Conservation (phyloP, 2,113 vertebrate genomes). For the Nannobrachium achirus region DNA sequence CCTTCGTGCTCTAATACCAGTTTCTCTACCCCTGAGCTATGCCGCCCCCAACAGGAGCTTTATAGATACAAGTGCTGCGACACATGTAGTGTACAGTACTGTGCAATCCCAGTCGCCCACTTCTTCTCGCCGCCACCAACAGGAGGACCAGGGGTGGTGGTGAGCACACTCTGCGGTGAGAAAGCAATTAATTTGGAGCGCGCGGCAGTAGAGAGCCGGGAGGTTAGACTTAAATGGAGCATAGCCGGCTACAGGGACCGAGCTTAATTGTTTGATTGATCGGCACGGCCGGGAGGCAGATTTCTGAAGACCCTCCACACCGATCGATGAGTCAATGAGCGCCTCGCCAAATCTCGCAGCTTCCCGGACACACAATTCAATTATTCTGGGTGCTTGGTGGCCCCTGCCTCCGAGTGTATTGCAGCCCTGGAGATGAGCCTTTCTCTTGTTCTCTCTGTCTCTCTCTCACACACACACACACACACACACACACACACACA, state of each 20-base stretch:
- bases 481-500: too few relatives aligned
- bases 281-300: constrained; percentile 69
- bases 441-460: constrained; percentile 14
- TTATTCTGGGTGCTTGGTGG: constrained; percentile 65
- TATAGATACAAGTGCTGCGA: constrained; percentile 23
- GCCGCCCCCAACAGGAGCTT: constrained; percentile 29
- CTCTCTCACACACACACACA: neutral
- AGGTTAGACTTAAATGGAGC: constrained; percentile 72
- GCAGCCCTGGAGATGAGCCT: constrained; percentile 58
- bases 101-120: too few relatives aligned
- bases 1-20: too few relatives aligned
- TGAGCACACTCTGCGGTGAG: constrained; percentile 42
- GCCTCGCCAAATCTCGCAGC: constrained; percentile 65
- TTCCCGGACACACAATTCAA: constrained; percentile 70
- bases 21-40: too few relatives aligned
- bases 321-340: constrained; percentile 77
- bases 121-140: constrained; percentile 29
- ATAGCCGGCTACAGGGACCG: constrained; percentile 53
- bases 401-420: constrained; percentile 59
- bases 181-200: constrained; percentile 72
- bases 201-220: constrained; percentile 34
- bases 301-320: constrained; percentile 67
- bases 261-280: constrained; percentile 83
- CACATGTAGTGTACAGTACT: constrained; percentile 48
- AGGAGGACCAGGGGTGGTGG: constrained; percentile 12